Conservation (phyloP, 2,888 invertebrate genomes). For the Neoascia interrupta region DNA sequence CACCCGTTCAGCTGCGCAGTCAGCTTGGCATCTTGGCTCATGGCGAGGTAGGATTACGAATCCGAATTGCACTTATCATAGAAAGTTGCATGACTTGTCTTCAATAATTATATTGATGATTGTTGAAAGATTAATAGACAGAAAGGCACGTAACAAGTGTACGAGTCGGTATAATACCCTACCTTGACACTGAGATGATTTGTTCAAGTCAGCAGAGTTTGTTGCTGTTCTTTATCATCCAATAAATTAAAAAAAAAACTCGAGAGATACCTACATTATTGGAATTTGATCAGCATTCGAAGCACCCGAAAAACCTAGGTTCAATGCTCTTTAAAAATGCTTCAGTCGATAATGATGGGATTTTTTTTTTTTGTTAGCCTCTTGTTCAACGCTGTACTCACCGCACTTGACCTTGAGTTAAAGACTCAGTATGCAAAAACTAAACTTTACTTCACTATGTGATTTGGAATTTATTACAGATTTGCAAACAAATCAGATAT, state of each 20-base stretch:
- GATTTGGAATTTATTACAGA: not conserved
- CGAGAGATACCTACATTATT: too few relatives aligned
- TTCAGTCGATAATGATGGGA: too few relatives aligned
- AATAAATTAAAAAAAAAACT: not conserved
- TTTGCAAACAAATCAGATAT: not conserved
- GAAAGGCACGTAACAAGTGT: not conserved
- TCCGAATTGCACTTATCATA: slow-evolving; percentile 1
- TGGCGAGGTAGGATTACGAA: not conserved
- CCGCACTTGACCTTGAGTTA: not conserved
- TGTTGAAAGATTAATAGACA: not conserved
- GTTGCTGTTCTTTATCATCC: too few relatives aligned
- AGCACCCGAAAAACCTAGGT: not conserved
- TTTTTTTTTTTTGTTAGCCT: too few relatives aligned
- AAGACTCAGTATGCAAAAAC: not conserved
- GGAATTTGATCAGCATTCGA: too few relatives aligned
- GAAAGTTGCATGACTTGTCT: slow-evolving; percentile 39
- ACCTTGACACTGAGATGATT: slow-evolving; percentile 37
- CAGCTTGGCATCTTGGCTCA: too few relatives aligned
- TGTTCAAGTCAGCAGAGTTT: not conserved
- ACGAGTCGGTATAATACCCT: not conserved
- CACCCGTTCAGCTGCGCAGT: too few relatives aligned
- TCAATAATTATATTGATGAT: not conserved
- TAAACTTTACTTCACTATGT: not conserved
- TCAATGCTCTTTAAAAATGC: too few relatives aligned
- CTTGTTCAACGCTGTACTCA: too few relatives aligned